Conservation (phyloP, 2,113 vertebrate genomes). For the Procavia capensis region DNA sequence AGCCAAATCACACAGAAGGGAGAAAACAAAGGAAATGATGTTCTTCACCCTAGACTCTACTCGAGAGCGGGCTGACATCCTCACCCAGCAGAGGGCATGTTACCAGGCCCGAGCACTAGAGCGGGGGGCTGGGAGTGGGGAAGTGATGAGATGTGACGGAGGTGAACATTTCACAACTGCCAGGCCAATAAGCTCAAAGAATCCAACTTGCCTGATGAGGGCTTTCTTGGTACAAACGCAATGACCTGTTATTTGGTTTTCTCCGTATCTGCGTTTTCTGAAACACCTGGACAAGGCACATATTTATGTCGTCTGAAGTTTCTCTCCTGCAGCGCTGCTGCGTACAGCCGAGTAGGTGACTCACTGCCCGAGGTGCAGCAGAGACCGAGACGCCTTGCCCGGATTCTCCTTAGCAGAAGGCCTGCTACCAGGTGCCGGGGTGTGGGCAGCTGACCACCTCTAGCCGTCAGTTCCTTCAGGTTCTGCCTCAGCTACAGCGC, state of each 20-base stretch:
- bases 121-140: not conserved
- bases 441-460: not conserved
- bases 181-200: not conserved
- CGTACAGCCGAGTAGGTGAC: not conserved
- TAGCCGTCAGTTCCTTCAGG: not conserved
- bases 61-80: not conserved
- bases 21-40: not conserved
- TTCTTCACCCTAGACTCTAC: not conserved
- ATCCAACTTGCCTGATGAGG: not conserved
- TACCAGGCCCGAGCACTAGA: not conserved
- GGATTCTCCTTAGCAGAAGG: too few relatives aligned
- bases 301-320: not conserved
- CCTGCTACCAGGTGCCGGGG: not conserved
- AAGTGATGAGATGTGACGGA: constrained; percentile 3
- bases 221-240: not conserved
- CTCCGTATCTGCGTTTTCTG: not conserved
- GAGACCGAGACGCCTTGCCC: not conserved
- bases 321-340: not conserved
- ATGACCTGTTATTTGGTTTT: not conserved
- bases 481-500: not conserved
- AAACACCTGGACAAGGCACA: not conserved
- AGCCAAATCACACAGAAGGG: constrained; percentile 20
- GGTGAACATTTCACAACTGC: constrained; percentile 29
- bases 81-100: not conserved
- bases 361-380: not conserved